phyloP scores from a whole-genome alignment of 2,113 vertebrate species.

The Galbula dea region DNA sequence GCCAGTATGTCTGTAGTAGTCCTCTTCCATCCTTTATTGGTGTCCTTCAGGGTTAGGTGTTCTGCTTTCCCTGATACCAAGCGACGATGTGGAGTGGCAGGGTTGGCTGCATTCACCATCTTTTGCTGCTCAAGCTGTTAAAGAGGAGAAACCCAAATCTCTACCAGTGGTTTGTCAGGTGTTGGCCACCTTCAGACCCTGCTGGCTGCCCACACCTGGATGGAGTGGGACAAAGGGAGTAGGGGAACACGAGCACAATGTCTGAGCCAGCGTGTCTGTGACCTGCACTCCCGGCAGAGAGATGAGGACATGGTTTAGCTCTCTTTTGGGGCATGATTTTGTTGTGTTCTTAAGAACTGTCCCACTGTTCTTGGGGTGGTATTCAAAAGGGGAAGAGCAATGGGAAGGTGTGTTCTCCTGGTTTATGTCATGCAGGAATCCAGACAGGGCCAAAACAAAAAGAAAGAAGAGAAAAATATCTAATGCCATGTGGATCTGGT shows the following conservation, averaged over 20 bases:
- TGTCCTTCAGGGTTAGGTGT: neutral
- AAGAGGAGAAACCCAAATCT: neutral
- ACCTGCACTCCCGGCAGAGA: neutral
- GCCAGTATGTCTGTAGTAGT: neutral
- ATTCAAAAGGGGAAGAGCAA: neutral
- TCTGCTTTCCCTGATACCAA: neutral
- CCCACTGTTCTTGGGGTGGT: neutral
- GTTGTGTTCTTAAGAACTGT: neutral
- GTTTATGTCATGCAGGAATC: neutral
- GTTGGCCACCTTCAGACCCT: neutral
- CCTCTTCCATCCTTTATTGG: neutral
- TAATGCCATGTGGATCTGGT: rapidly evolving
- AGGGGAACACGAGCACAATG: rapidly evolving
- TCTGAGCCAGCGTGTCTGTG: neutral
- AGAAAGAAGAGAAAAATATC: neutral
- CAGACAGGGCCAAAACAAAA: neutral
- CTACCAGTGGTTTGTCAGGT: neutral
- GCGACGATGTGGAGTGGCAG: neutral
- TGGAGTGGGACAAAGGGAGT: neutral
- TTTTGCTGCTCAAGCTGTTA: neutral
- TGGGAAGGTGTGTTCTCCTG: neutral
- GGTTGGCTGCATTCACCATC: rapidly evolving
- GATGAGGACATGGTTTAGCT: neutral
- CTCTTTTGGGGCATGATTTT: neutral
- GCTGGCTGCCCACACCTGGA: neutral